phyloP scores from a whole-genome alignment of 2,888 invertebrate genomes.

The Cosmia pyralina region DNA sequence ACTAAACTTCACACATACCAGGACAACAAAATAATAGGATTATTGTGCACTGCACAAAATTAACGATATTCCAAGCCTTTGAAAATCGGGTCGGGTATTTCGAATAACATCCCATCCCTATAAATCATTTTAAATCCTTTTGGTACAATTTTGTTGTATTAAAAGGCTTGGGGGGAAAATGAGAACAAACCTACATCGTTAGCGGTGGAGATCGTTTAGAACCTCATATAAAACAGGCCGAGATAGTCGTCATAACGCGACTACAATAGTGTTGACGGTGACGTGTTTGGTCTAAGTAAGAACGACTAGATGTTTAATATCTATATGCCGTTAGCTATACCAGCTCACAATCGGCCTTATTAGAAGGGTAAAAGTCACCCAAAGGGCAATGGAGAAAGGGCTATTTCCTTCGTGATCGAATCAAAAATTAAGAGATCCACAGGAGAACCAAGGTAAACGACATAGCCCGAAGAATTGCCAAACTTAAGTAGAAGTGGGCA shows the following conservation, averaged over 20 bases:
- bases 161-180: background rate
- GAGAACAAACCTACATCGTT: slow-evolving; percentile 49
- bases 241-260: slow-evolving; percentile 60
- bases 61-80: background rate
- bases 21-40: background rate
- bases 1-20: background rate
- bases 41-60: background rate
- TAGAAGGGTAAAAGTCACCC: too few species aligned
- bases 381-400: too few species aligned
- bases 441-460: too few species aligned
- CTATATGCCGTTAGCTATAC: background rate
- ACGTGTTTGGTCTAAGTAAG: slow-evolving; percentile 30
- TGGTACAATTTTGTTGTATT: background rate
- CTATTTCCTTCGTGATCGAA: too few species aligned
- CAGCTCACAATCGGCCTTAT: too few species aligned
- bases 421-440: too few species aligned
- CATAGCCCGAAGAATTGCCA: too few species aligned
- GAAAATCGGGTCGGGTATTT: background rate
- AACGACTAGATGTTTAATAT: slow-evolving; percentile 1
- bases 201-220: slow-evolving; percentile 52
- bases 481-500: too few species aligned
- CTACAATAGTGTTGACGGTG: slow-evolving; percentile 61
- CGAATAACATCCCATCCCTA: background rate
- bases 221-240: slow-evolving; percentile 53
- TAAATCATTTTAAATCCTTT: slow-evolving; percentile 18